Percentiles rank a stretch among this genome's conserved stretches.
These are phyloP conservation scores for Sebastes wilsoni DNA, from an alignment of 2,797 vertebrate genomes.

Conservation along the genomic window DNA sequence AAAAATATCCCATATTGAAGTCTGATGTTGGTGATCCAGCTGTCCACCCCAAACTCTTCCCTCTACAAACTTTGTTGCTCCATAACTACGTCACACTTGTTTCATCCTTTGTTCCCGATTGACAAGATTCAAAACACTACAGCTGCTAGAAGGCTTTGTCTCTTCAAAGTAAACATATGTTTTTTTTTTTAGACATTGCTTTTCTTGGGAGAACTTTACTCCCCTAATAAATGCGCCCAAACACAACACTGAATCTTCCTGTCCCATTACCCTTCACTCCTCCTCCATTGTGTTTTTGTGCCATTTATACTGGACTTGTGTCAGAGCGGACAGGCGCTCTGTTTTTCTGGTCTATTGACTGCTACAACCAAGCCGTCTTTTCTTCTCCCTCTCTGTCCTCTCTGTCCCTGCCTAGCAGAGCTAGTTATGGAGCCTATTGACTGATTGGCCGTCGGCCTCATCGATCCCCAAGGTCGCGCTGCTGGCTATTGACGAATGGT, in stretches of 20 bases:
- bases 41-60: neutral
- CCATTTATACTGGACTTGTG: constrained; percentile 28
- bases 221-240: neutral
- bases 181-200: neutral
- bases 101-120: neutral
- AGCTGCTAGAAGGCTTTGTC: neutral
- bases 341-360: constrained; percentile 69
- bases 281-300: constrained; percentile 15
- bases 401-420: constrained; percentile 26
- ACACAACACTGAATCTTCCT: neutral
- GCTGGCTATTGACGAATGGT: constrained; percentile 71
- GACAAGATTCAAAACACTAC: neutral
- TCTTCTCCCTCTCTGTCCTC: constrained; percentile 28
- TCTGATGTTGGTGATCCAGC: neutral
- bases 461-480: constrained; percentile 71
- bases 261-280: neutral
- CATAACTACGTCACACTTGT: neutral
- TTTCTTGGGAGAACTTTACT: neutral
- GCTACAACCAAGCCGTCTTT: constrained; percentile 24
- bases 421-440: constrained; percentile 72
- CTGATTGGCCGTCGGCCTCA: constrained; percentile 72
- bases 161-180: neutral
- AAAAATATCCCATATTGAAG: neutral
- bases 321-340: constrained; percentile 37
- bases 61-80: neutral